These are phyloP conservation scores for Dasypogon diadema DNA, from an alignment of 2,888 invertebrate species.

Conservation along the genomic window DNA sequence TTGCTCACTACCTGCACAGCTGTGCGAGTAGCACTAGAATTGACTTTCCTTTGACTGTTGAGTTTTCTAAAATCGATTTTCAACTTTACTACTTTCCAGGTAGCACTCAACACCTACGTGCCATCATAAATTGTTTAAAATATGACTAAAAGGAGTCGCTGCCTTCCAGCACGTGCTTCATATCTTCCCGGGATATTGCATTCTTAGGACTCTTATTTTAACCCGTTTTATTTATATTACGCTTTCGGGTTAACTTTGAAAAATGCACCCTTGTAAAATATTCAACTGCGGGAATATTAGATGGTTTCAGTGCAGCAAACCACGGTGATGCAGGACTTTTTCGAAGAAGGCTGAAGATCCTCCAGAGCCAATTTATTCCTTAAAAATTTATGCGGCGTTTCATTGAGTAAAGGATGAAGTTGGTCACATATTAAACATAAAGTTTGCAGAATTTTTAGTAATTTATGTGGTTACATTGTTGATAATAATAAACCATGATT, in stretches of 20 bases:
- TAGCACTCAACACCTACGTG: constrained; percentile 14
- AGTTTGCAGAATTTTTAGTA: background rate
- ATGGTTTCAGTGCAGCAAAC: background rate
- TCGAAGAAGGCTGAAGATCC: background rate
- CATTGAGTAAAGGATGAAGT: background rate
- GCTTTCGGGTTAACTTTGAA: background rate
- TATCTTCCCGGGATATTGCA: background rate
- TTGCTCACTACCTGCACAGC: background rate
- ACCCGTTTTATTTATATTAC: constrained; percentile 1
- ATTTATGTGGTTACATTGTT: too few species aligned
- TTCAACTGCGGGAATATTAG: background rate
- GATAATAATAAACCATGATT: too few species aligned
- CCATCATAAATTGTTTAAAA: constrained; percentile 8
- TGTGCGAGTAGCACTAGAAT: background rate
- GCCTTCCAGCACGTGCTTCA: background rate
- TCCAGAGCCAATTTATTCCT: background rate
- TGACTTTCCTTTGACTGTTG: constrained; percentile 21
- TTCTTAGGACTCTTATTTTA: background rate
- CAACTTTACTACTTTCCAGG: background rate
- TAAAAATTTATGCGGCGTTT: background rate
- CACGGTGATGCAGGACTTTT: background rate
- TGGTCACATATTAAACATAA: background rate
- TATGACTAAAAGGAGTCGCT: constrained; percentile 10
- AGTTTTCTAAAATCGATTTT: constrained; percentile 4
- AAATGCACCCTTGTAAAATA: background rate